Base-by-base conservation (phyloP, 2,113 vertebrate genomes). In the Oceanodroma tethys region DNA sequence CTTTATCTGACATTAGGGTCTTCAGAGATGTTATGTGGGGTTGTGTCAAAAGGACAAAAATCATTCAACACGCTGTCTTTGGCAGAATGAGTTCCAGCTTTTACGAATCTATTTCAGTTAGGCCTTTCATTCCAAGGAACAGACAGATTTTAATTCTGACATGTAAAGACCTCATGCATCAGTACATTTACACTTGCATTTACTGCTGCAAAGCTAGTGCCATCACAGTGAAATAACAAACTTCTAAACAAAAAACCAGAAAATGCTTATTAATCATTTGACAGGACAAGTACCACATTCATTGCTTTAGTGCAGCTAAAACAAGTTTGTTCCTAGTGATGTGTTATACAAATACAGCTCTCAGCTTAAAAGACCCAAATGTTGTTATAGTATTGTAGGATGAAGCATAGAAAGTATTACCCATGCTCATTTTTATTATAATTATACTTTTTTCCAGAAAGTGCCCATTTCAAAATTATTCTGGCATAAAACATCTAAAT, bases 31-130 rank as follows among this genome's bases (percentile, higher is more conserved):
- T 62, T 86, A n/a, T 15, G 11, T 36, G 16, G 3, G 12, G 11
- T 45, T 86, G 30, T 91, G 72, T 90, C 79, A 93, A 89, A 95
- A 96, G 70, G 68, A 86, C 73, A 83, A 83, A 90, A 87, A 48
- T 17, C 22, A 40, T 60, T 83, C 65, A 84, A 68, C 27, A 47
- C 55, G 60, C 29, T 81, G n/a, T 82, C 45, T 93, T 88, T 58
- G 36, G 27, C 30, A 82, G 56, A 88, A 59, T 36, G 52, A 67
- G 12, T 66, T 92, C 67, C 82, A 88, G 65, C 74, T 21, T 85
- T 88, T 30, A 79, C 43, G 68, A 72, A 90, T 81, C n/a, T 93
- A 40, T 93, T 95, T 95, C 50, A 84, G 42, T 74, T 86, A 79
- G 30, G 47, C 47, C 66, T 95, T 96, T 93, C 56, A 66, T 90